A percentile compares a stretch with the other conserved stretches of the same genome.
These are phyloP conservation scores for Rana temporaria DNA, from an alignment of 2,113 vertebrate species.

Conservation along the genomic window DNA sequence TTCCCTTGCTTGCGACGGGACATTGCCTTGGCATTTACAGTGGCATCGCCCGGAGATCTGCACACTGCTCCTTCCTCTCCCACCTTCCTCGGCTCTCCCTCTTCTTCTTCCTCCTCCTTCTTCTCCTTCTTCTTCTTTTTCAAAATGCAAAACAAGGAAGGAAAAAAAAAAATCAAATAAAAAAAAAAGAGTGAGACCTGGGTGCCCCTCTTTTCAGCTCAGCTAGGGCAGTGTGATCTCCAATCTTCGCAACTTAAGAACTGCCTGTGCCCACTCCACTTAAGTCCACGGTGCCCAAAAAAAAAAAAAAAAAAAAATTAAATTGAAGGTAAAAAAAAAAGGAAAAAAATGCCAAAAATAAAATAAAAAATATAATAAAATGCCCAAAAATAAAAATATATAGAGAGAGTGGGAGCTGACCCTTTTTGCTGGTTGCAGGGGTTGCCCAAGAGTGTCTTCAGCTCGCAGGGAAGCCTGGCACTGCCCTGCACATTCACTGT, in stretches of 20 bases:
- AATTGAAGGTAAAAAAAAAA: conserved; percentile 37
- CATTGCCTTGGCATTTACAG: conserved; percentile 99
- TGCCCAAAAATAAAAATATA: no score
- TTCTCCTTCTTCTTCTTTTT: conserved; percentile 61
- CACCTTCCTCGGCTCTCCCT: conserved; percentile 52
- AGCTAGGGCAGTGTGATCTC: conserved; percentile 69
- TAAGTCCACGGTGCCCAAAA: conserved; percentile 72
- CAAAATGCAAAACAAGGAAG: conserved; percentile 71
- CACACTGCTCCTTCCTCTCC: conserved; percentile 68
- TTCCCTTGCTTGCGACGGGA: conserved; percentile 99
- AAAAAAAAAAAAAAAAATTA: conserved; percentile 44
- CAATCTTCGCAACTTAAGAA: conserved; percentile 78
- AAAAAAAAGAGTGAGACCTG: conserved; percentile 62
- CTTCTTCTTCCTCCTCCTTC: conserved; percentile 60
- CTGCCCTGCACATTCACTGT: conserved; percentile 74
- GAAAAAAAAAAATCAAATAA: conserved; percentile 48
- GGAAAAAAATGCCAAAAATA: conserved; percentile 61
- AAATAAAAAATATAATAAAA: background rate
- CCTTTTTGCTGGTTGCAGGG: conserved; percentile 65
- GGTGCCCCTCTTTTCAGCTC: conserved; percentile 12
- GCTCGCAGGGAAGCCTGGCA: conserved; percentile 78
- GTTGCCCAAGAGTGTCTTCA: conserved; percentile 75
- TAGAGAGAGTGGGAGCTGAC: conserved; percentile 66
- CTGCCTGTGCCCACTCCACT: conserved; percentile 64
- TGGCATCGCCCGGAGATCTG: conserved; percentile 96